These are phyloP conservation scores for Papilio machaon DNA, from an alignment of 1,140 invertebrate species.

Conservation along the genomic window DNA sequence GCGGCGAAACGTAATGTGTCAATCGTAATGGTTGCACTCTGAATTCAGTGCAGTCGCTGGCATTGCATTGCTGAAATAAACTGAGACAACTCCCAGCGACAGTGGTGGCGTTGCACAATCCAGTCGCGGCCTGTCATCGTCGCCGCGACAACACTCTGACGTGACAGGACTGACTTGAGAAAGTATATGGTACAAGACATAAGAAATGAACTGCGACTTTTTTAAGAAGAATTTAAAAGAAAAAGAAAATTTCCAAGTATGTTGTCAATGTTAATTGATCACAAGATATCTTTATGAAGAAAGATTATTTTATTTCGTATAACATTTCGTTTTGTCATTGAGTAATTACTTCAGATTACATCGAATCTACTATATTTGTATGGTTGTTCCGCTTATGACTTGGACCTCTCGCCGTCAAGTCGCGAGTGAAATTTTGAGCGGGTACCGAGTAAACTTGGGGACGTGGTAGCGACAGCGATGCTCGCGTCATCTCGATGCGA, in stretches of 20 bases:
- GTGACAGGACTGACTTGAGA: slow-evolving; percentile 62
- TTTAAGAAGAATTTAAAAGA: no score
- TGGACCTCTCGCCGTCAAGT: slow-evolving; percentile 57
- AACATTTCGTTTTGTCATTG: not conserved
- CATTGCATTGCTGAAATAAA: slow-evolving; percentile 58
- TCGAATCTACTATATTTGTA: no score
- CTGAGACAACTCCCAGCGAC: slow-evolving; percentile 54
- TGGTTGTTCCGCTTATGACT: slow-evolving; percentile 37
- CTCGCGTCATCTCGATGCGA: slow-evolving; percentile 73
- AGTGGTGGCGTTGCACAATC: slow-evolving; percentile 59
- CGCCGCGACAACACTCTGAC: slow-evolving; percentile 61
- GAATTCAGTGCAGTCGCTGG: slow-evolving; percentile 58
- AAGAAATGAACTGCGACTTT: slow-evolving; percentile 39
- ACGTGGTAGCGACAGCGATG: slow-evolving; percentile 73
- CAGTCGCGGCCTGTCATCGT: slow-evolving; percentile 67
- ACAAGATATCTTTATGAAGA: no score
- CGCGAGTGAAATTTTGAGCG: slow-evolving; percentile 75
- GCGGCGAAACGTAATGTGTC: slow-evolving; percentile 38
- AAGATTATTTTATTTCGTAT: no score
- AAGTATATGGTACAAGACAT: slow-evolving; percentile 38
- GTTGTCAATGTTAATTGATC: no score
- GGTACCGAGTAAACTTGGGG: slow-evolving; percentile 75
- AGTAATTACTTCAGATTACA: not conserved
- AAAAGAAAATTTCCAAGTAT: no score
- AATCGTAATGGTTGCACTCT: slow-evolving; percentile 35